Conservation (phyloP, 2,113 vertebrate genomes). For the Aix galericulata region DNA sequence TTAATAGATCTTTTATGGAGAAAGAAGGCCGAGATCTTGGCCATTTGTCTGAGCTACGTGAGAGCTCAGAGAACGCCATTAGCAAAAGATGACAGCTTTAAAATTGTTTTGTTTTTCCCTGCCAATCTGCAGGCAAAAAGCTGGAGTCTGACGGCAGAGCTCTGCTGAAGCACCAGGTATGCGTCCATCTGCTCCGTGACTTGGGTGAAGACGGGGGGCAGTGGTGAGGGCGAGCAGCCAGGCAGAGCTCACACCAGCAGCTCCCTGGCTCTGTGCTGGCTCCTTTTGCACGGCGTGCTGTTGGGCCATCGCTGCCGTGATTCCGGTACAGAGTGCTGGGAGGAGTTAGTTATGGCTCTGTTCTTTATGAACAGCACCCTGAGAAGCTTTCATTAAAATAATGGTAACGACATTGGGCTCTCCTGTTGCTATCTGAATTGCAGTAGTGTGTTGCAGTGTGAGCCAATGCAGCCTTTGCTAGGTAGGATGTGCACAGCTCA, state of each 20-base stretch:
- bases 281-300: not conserved
- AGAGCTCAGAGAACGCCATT: not conserved
- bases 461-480: not conserved
- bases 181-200: not conserved
- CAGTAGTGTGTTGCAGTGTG: fast-evolving
- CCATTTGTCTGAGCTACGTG: not conserved
- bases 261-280: not conserved
- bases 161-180: not conserved
- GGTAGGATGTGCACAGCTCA: not conserved
- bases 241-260: not conserved
- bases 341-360: not conserved
- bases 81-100: not conserved
- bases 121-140: not conserved
- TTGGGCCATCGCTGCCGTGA: not conserved
- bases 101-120: not conserved
- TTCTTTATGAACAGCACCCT: not conserved
- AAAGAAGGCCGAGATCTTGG: not conserved
- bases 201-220: too few species aligned
- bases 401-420: not conserved
- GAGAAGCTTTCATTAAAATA: not conserved
- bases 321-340: not conserved
- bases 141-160: not conserved
- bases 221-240: not conserved
- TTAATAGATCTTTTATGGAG: not conserved
- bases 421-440: not conserved